Percentiles rank a stretch among this genome's conserved stretches.
phyloP scores from a whole-genome alignment of 2,888 invertebrate genomes.

The Sarcophaga caerulescens region DNA sequence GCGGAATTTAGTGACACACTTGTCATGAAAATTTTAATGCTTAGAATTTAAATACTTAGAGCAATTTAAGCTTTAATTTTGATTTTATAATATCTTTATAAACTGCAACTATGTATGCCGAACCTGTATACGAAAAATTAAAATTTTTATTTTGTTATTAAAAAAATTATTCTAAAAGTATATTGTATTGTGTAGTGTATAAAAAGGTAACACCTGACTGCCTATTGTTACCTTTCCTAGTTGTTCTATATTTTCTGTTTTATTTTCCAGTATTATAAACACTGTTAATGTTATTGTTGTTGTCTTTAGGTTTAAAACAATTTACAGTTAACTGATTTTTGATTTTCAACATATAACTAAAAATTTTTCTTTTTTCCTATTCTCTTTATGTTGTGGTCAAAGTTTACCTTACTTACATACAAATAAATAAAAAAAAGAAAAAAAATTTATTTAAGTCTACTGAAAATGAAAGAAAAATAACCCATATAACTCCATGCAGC shows the following conservation, averaged over 20 bases:
- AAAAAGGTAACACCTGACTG: not conserved
- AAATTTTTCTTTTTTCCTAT: not conserved
- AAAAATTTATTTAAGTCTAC: not conserved
- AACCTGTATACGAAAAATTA: no score
- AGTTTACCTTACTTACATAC: slow-evolving; percentile 56
- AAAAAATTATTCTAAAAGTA: no score
- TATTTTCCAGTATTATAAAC: not conserved
- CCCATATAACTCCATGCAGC: not conserved
- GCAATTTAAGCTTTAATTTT: no score
- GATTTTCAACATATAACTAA: not conserved
- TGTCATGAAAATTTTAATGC: no score
- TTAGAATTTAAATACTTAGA: no score
- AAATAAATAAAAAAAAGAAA: slow-evolving; percentile 10
- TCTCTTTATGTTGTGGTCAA: slow-evolving; percentile 57
- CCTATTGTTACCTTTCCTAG: slow-evolving; percentile 8
- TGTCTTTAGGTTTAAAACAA: slow-evolving; percentile 8
- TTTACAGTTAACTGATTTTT: slow-evolving; percentile 65
- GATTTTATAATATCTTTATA: no score
- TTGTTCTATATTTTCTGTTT: not conserved
- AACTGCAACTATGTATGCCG: no score
- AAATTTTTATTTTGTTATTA: no score
- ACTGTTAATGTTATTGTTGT: not conserved
- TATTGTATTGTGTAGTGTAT: no score
- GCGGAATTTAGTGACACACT: no score
- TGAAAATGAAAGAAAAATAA: slow-evolving; percentile 1